These are phyloP conservation scores for Wiebesia pumilae DNA, from an alignment of 1,140 invertebrate genomes.

Conservation along the genomic window DNA sequence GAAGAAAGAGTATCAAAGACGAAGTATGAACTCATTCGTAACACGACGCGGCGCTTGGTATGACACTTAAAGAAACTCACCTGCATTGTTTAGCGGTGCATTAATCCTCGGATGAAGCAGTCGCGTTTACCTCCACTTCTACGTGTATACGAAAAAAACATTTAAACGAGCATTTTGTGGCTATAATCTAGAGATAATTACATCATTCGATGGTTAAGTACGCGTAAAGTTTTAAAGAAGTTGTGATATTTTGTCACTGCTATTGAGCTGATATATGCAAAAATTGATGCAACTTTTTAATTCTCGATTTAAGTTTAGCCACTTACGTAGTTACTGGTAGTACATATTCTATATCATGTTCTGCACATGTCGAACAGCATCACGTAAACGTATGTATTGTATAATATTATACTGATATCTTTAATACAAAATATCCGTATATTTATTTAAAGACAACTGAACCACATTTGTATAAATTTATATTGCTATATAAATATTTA, in stretches of 20 bases:
- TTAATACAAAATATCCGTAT: no score
- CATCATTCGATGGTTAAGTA: constrained; percentile 45
- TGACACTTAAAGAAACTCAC: constrained; percentile 30
- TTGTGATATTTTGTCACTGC: constrained; percentile 18
- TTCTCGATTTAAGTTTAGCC: constrained; percentile 6
- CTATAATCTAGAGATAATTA: constrained; percentile 41
- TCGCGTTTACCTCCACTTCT: background rate
- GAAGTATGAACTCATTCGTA: constrained; percentile 38
- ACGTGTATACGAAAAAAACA: background rate
- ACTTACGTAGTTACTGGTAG: constrained; percentile 14
- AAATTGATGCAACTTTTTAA: background rate
- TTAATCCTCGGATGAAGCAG: constrained; percentile 19
- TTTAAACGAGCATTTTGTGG: background rate
- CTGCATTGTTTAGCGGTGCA: background rate
- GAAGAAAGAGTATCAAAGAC: background rate
- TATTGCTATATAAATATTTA: no score
- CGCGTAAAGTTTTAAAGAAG: constrained; percentile 42
- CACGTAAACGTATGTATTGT: no score
- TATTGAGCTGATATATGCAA: background rate
- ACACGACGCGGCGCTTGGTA: constrained; percentile 4
- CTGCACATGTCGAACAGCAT: background rate
- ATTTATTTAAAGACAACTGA: no score
- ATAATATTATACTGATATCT: no score
- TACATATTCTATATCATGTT: background rate
- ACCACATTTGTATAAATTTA: no score